phyloP scores from a whole-genome alignment of 2,797 vertebrate species.

The Naso thynnoides region DNA sequence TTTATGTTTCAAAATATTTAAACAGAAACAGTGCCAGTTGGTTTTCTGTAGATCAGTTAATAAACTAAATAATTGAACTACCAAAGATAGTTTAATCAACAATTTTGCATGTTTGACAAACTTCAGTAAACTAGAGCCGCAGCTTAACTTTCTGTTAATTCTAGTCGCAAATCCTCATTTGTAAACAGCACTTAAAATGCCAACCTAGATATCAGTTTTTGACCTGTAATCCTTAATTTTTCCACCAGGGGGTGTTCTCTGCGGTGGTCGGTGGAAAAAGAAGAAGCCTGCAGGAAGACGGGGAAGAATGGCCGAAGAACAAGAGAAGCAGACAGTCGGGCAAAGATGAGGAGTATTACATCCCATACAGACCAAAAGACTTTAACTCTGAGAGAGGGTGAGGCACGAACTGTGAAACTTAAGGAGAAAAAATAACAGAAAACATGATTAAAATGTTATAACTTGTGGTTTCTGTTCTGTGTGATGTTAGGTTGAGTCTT shows the following conservation, averaged over 20 bases:
- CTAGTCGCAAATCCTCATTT: too few relatives aligned
- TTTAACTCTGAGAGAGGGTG: constrained; percentile 95
- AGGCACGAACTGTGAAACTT: not conserved
- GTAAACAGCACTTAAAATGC: too few relatives aligned
- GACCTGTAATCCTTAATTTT: constrained; percentile 6
- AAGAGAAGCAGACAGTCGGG: constrained; percentile 77
- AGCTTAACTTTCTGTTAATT: too few relatives aligned
- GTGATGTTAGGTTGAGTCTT: constrained; percentile 86
- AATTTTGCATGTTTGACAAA: too few relatives aligned
- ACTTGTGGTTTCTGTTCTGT: not conserved
- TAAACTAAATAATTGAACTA: too few relatives aligned
- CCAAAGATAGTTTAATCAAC: too few relatives aligned
- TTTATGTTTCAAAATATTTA: not conserved
- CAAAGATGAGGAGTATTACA: constrained; percentile 89
- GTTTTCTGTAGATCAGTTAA: too few relatives aligned
- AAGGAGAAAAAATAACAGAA: not conserved
- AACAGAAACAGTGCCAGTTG: too few relatives aligned
- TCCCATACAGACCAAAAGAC: constrained; percentile 95
- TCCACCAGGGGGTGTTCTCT: constrained; percentile 88
- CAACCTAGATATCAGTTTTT: not conserved
- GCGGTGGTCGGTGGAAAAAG: constrained; percentile 86
- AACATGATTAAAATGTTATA: not conserved
- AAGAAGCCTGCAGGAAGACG: constrained; percentile 46
- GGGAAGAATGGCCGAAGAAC: constrained; percentile 59
- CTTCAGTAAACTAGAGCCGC: too few relatives aligned